phyloP scores from a whole-genome alignment of 2,888 invertebrate species.

The Sarcophaga variegata region DNA sequence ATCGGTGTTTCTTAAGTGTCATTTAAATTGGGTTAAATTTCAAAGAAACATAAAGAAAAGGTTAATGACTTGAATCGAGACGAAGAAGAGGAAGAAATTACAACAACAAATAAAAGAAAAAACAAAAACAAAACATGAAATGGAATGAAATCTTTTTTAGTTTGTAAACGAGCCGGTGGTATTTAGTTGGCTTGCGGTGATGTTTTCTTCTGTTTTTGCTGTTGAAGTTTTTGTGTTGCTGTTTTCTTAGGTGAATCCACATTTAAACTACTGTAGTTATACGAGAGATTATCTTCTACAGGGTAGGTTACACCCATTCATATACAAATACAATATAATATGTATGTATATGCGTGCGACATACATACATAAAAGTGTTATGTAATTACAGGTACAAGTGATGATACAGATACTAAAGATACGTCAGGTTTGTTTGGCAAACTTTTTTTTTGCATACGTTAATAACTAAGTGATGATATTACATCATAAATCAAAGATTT shows the following conservation, averaged over 20 bases:
- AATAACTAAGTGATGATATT: slow-evolving; percentile 41
- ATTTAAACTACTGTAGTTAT: slow-evolving; percentile 31
- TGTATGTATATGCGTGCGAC: not conserved
- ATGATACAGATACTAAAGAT: slow-evolving; percentile 25
- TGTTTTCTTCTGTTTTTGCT: slow-evolving; percentile 6
- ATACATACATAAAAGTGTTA: not conserved
- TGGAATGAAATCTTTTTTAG: slow-evolving; percentile 17
- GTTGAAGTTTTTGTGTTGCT: not conserved
- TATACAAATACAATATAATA: slow-evolving; percentile 15
- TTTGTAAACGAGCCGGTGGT: slow-evolving; percentile 39
- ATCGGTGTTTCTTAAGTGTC: not conserved
- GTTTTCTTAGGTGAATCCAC: slow-evolving; percentile 21
- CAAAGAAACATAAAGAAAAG: slow-evolving; percentile 5
- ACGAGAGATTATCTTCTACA: not conserved
- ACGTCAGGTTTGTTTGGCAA: slow-evolving; percentile 31
- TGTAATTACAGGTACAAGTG: slow-evolving; percentile 1
- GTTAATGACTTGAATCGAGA: slow-evolving; percentile 43
- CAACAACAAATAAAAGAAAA: slow-evolving; percentile 12
- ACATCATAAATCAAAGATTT: slow-evolving; percentile 39
- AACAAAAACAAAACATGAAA: slow-evolving; percentile 17
- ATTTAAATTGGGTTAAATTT: slow-evolving; percentile 46
- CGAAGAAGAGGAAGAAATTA: slow-evolving; percentile 8
- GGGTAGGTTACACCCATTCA: not conserved
- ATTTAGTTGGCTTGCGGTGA: slow-evolving; percentile 25
- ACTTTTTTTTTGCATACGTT: slow-evolving; percentile 11